Base-by-base conservation (phyloP, 2,888 invertebrate genomes). In the Ophion slaviceki region DNA sequence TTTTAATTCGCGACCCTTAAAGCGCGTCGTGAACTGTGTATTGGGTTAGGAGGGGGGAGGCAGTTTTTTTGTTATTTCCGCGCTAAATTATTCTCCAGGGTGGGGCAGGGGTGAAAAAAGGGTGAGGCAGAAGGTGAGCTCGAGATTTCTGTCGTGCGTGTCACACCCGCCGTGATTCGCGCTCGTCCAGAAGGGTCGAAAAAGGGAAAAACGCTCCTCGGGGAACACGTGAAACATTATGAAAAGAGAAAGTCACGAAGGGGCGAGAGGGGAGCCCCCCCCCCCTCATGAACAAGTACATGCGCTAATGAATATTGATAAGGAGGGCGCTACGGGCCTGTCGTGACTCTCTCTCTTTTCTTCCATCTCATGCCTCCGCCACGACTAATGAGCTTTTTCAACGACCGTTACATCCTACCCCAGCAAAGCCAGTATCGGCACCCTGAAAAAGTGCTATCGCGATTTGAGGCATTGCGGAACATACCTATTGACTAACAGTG, bases 261-360 rank as follows among this genome's bases (percentile, higher is more conserved):
- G 62, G 57, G 20, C 5, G 10, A 72, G 64, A 36, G 10, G 20
- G 40, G 7, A 32, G 64, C 66, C 14, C 14, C 53, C 14, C 17
- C 11, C 14, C 17, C 14, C 4, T 4, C 14, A 4, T 5, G 4
- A 17, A 53, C 17, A 59, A 75, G 70, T 76, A 84, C 72, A 74
- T 87, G 86, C 87, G 84, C 90, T 91, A 91, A 92, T 92, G 91
- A 90, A 92, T 92, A 92, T 91, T 92, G 90, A 92, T 91, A 90
- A 91, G 84, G 28, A 70, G 77, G 82, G 85, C 83, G 87, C 87
- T 62, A 20, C 47, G 45, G 17, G 24, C 72, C 72, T 68, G 71
- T 32, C 72, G 66, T 82, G 84, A 89, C 86, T 88, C 86, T 79
- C 86, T 79, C 86, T 87, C 86, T 88, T 86, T 88, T 68, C 40